phyloP scores from a whole-genome alignment of 2,888 invertebrate genomes.

The Calameuta filiformis region DNA sequence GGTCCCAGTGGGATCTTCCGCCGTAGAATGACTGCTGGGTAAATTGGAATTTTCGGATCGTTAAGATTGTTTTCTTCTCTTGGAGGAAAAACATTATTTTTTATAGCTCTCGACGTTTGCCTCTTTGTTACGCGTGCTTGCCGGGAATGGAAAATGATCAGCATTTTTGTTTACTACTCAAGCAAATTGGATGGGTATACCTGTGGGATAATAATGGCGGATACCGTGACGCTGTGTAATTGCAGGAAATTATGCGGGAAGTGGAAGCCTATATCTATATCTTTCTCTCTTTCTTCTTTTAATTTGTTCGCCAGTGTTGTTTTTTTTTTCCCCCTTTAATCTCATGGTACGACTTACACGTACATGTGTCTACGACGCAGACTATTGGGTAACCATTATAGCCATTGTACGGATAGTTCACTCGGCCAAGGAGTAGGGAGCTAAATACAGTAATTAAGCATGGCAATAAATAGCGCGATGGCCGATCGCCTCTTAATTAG shows the following conservation, averaged over 20 bases:
- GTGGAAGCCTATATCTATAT: neutral
- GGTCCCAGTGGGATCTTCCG: neutral
- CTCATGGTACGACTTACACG: neutral
- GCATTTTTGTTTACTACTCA: neutral
- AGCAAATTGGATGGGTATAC: neutral
- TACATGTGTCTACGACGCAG: neutral
- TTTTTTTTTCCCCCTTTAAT: neutral
- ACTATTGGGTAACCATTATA: neutral
- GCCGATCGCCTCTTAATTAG: neutral
- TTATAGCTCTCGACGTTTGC: neutral
- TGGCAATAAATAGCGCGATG: conserved; percentile 29
- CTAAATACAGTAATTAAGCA: conserved; percentile 36
- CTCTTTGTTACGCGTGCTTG: neutral
- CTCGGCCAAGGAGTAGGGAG: neutral
- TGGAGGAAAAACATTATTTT: neutral
- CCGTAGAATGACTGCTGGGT: neutral
- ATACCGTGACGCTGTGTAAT: neutral
- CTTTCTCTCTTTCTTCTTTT: neutral
- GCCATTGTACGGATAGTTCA: neutral
- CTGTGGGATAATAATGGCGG: neutral
- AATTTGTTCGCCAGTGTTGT: neutral
- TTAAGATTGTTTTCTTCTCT: neutral
- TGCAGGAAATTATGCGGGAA: neutral
- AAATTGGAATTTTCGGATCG: neutral
- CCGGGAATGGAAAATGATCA: neutral